Evolutionary conservation across 2,113 vertebrate species (phyloP).

Genomic region (Phylloscopus trochiloides): DNA sequence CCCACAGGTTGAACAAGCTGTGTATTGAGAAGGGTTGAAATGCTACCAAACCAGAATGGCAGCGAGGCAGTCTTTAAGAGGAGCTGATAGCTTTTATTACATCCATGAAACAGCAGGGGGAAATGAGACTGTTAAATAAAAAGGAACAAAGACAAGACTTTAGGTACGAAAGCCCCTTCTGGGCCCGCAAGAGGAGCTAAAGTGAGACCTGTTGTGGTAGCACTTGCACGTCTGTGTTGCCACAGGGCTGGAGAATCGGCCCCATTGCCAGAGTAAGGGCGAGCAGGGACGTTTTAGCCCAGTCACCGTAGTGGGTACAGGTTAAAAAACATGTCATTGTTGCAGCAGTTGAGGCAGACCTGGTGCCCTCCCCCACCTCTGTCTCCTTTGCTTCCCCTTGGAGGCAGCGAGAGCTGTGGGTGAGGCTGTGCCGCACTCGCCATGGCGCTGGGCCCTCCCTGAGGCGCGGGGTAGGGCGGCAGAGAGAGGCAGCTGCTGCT

Average conservation of each 20-base stretch:
- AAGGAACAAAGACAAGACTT: neutral
- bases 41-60: neutral
- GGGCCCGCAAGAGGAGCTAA: neutral
- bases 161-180: neutral
- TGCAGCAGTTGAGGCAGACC: neutral
- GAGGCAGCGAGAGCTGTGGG: neutral
- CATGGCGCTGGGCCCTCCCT: neutral
- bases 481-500: neutral
- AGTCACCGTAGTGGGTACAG: slow-evolving; percentile 34
- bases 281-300: neutral
- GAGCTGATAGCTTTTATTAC: neutral
- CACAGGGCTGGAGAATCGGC: neutral
- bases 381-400: neutral
- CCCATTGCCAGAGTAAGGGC: neutral
- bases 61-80: neutral
- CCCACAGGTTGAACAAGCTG: neutral
- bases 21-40: neutral
- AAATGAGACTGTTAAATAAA: neutral
- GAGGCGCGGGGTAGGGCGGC: neutral
- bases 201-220: fast-evolving
- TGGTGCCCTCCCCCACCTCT: neutral
- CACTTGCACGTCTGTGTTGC: fast-evolving
- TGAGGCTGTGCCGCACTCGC: neutral
- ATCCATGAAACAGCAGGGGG: neutral
- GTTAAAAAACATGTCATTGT: neutral